These are phyloP conservation scores for Cardiocondyla obscurior DNA, from an alignment of 1,140 invertebrate species.

Conservation along the genomic window DNA sequence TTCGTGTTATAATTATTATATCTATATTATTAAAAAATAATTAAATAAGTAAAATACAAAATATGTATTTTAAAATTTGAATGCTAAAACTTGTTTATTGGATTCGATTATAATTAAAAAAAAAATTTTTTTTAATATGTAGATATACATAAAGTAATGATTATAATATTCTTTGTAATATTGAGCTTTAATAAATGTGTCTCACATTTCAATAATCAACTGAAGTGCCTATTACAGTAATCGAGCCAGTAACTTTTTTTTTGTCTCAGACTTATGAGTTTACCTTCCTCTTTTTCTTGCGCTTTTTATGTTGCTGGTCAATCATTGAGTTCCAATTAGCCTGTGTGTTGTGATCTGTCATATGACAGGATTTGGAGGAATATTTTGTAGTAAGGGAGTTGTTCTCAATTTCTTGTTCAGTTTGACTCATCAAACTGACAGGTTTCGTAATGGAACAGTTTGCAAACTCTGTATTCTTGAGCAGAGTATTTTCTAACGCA, in stretches of 20 bases:
- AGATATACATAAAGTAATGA: background rate
- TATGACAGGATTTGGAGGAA: constrained; percentile 77
- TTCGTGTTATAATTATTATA: background rate
- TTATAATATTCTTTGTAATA: constrained; percentile 62
- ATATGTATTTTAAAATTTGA: constrained; percentile 9
- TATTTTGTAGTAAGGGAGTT: constrained; percentile 76
- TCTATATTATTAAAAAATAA: background rate
- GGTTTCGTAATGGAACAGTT: constrained; percentile 75
- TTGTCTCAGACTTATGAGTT: constrained; percentile 68
- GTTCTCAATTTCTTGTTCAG: constrained; percentile 76
- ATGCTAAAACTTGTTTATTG: background rate
- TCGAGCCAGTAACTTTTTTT: constrained; percentile 67
- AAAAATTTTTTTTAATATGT: background rate
- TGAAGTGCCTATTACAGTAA: constrained; percentile 68
- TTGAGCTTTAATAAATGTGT: constrained; percentile 48
- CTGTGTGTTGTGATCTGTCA: constrained; percentile 77
- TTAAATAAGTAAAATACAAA: background rate
- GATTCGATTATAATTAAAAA: too few species aligned
- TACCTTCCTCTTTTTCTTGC: constrained; percentile 82
- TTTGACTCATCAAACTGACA: constrained; percentile 72
- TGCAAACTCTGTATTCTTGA: constrained; percentile 77
- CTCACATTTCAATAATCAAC: constrained; percentile 63
- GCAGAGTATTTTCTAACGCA: constrained; percentile 78
- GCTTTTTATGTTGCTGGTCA: constrained; percentile 79
- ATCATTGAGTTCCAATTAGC: constrained; percentile 77